A percentile compares a stretch with the other conserved stretches of the same genome.
These are phyloP conservation scores for Rissa tridactyla DNA, from an alignment of 2,113 vertebrate species.

Conservation along the genomic window DNA sequence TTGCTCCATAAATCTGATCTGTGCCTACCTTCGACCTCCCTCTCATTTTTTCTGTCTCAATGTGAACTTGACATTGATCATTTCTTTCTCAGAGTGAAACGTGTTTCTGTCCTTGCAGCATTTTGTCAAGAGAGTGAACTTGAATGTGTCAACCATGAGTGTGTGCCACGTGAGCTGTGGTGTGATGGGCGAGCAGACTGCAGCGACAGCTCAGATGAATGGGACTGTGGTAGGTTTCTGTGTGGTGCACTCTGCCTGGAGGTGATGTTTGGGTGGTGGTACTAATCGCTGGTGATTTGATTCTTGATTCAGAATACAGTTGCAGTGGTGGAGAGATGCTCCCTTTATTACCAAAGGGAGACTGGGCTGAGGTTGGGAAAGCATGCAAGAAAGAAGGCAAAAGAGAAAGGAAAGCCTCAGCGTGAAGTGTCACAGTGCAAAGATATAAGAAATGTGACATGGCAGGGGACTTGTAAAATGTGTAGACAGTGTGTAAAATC, in stretches of 20 bases:
- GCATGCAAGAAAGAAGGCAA: neutral
- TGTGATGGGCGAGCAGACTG: conserved; percentile 90
- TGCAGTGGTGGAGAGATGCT: neutral
- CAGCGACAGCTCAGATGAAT: conserved; percentile 92
- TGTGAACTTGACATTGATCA: neutral
- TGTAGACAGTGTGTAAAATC: neutral
- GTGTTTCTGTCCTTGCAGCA: conserved; percentile 71
- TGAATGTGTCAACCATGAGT: conserved; percentile 88
- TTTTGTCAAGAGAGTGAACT: conserved; percentile 85
- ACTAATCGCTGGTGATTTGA: neutral
- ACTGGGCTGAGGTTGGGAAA: neutral
- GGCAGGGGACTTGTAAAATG: neutral
- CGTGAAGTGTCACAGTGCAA: neutral
- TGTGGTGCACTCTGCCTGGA: neutral
- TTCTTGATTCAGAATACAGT: neutral
- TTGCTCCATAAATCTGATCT: neutral
- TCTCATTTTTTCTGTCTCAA: neutral
- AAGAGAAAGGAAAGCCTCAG: neutral
- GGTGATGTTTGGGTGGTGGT: neutral
- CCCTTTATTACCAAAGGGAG: neutral
- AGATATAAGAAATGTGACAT: neutral
- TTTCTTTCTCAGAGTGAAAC: neutral
- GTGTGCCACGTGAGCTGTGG: conserved; percentile 86
- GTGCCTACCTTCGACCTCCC: neutral
- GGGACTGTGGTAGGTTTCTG: conserved; percentile 87